phyloP scores from a whole-genome alignment of 2,888 invertebrate genomes.

The Folsomia candida region DNA sequence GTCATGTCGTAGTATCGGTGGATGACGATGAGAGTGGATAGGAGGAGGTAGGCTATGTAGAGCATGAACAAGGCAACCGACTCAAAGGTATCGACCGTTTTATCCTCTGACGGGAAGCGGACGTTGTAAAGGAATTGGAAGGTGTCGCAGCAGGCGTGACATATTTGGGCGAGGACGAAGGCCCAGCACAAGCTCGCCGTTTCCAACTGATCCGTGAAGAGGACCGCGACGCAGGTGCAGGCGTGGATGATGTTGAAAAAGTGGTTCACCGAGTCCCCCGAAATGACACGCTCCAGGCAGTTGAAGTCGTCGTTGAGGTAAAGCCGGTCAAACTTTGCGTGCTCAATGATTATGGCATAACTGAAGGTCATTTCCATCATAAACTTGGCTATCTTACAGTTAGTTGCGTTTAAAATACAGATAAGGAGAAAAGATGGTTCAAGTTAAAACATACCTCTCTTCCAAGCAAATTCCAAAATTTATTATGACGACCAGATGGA shows the following conservation, averaged over 20 bases:
- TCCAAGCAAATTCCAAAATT: slow-evolving; percentile 26
- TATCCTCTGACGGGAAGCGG: neutral
- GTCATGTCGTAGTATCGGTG: slow-evolving; percentile 38
- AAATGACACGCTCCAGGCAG: slow-evolving; percentile 15
- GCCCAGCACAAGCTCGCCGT: slow-evolving; percentile 29
- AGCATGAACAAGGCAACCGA: neutral
- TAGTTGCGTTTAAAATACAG: too few relatives aligned
- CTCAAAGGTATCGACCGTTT: neutral
- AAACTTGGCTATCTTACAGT: too few relatives aligned
- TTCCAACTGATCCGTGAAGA: slow-evolving; percentile 22
- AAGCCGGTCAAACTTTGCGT: slow-evolving; percentile 21
- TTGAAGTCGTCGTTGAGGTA: slow-evolving; percentile 21
- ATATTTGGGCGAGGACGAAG: slow-evolving; percentile 12
- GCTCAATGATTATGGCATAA: slow-evolving; percentile 17
- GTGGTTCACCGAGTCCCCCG: slow-evolving; percentile 14
- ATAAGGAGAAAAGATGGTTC: neutral
- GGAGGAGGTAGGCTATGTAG: neutral
- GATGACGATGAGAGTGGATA: slow-evolving; percentile 18
- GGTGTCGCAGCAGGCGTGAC: slow-evolving; percentile 4
- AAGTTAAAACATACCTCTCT: slow-evolving; percentile 15
- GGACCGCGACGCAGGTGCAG: slow-evolving; percentile 18
- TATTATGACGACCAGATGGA: slow-evolving; percentile 21
- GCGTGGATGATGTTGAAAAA: slow-evolving; percentile 27
- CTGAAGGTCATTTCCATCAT: too few relatives aligned
- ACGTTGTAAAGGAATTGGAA: slow-evolving; percentile 7